These are phyloP conservation scores for Grus americana DNA, from an alignment of 2,113 vertebrate genomes.

Conservation along the genomic window DNA sequence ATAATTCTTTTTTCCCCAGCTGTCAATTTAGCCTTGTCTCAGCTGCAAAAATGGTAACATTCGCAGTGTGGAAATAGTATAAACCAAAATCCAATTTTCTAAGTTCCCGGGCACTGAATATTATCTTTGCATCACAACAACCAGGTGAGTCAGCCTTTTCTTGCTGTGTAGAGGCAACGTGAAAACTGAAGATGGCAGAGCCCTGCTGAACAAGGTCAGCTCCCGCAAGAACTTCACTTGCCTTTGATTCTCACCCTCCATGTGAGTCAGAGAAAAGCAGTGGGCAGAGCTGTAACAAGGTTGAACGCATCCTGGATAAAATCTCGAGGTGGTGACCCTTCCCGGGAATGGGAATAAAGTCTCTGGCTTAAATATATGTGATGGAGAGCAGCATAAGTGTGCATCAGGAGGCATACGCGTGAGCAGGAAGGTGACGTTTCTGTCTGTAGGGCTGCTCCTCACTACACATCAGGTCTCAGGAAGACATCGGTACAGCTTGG, in stretches of 20 bases:
- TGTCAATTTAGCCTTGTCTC: background rate
- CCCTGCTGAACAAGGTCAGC: background rate
- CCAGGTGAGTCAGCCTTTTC: background rate
- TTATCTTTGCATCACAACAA: background rate
- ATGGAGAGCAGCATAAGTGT: background rate
- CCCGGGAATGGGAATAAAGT: background rate
- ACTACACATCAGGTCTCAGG: background rate
- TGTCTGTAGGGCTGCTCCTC: background rate
- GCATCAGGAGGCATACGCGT: accelerated
- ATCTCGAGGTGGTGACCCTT: background rate
- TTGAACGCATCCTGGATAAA: background rate
- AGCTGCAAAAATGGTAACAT: background rate
- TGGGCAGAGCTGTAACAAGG: background rate
- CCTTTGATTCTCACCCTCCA: background rate
- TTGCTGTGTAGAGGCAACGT: background rate
- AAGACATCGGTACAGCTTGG: no score
- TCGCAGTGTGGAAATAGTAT: background rate
- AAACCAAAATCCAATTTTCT: background rate
- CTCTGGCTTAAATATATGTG: background rate
- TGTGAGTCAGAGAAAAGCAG: background rate
- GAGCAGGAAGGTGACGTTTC: background rate
- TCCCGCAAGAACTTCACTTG: background rate
- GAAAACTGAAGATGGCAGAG: background rate
- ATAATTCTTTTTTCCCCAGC: background rate
- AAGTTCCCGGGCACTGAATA: background rate